A percentile compares a stretch with the other conserved stretches of the same genome.
These are phyloP conservation scores for Phortica magna DNA, from an alignment of 2,888 invertebrate genomes.

Conservation along the genomic window DNA sequence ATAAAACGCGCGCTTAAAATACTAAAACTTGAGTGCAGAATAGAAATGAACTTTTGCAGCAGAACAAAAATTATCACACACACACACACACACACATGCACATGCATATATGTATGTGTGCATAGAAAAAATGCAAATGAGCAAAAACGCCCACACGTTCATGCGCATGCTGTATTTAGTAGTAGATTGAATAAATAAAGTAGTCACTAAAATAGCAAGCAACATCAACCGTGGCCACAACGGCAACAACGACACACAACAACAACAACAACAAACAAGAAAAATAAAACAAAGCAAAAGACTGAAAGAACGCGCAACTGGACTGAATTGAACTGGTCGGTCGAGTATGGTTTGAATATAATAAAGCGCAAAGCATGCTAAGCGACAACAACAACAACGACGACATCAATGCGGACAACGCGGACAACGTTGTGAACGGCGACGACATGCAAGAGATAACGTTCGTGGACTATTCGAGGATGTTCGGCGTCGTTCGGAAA, in stretches of 20 bases:
- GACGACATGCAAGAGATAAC: too few relatives aligned
- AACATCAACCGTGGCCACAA: neutral
- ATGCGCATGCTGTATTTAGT: neutral
- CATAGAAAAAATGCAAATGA: constrained; percentile 15
- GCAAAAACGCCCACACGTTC: constrained; percentile 22
- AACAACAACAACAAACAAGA: neutral
- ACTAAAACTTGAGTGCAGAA: neutral
- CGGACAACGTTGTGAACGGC: too few relatives aligned
- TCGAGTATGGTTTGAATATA: neutral
- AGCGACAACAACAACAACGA: too few relatives aligned
- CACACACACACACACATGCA: too few relatives aligned
- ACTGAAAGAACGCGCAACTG: too few relatives aligned
- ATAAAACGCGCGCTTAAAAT: neutral
- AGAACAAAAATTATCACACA: neutral
- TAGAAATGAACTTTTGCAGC: neutral
- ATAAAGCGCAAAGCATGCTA: too few relatives aligned
- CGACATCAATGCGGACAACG: too few relatives aligned
- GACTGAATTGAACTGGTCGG: neutral
- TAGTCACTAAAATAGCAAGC: constrained; percentile 21
- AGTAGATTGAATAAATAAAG: constrained; percentile 22
- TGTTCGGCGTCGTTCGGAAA: too few relatives aligned
- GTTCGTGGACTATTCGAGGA: too few relatives aligned
- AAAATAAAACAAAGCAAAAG: too few relatives aligned
- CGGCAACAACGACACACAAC: neutral
- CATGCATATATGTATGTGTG: too few relatives aligned